Conservation (phyloP, 2,113 vertebrate genomes). For the Ophiodon elongatus region DNA sequence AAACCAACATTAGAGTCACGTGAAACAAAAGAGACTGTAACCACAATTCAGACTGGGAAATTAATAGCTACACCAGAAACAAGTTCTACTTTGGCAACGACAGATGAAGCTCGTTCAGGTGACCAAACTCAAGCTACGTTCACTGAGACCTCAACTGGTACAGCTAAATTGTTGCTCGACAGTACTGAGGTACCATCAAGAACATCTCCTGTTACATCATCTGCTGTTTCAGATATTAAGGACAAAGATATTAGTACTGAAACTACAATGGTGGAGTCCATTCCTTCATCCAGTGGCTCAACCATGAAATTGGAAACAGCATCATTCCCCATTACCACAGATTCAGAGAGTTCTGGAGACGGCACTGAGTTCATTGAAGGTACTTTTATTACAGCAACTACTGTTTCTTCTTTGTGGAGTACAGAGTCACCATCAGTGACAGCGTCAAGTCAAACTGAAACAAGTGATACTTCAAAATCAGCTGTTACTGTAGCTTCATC, state of each 20-base stretch:
- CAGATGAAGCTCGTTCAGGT: constrained; percentile 29
- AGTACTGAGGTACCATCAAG: neutral
- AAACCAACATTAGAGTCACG: neutral
- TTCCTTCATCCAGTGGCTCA: neutral
- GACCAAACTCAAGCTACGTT: neutral
- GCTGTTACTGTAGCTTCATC: neutral
- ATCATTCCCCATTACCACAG: neutral
- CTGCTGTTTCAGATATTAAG: neutral
- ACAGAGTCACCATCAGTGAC: neutral
- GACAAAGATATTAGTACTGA: neutral
- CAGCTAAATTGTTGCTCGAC: neutral
- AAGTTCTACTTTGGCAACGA: neutral
- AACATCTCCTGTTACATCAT: neutral
- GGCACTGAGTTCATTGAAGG: neutral
- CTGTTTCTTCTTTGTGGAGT: neutral
- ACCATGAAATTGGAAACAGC: constrained; percentile 6
- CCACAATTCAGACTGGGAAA: neutral
- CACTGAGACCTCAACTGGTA: neutral
- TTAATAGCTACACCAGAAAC: neutral
- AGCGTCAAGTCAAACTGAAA: neutral
- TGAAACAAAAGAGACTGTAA: neutral
- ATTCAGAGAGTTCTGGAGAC: neutral
- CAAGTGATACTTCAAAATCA: neutral
- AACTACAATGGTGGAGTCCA: neutral
- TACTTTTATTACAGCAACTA: neutral